A percentile compares a stretch with the other conserved stretches of the same genome.
phyloP scores from a whole-genome alignment of 2,113 vertebrate genomes.

The Pipra filicauda region DNA sequence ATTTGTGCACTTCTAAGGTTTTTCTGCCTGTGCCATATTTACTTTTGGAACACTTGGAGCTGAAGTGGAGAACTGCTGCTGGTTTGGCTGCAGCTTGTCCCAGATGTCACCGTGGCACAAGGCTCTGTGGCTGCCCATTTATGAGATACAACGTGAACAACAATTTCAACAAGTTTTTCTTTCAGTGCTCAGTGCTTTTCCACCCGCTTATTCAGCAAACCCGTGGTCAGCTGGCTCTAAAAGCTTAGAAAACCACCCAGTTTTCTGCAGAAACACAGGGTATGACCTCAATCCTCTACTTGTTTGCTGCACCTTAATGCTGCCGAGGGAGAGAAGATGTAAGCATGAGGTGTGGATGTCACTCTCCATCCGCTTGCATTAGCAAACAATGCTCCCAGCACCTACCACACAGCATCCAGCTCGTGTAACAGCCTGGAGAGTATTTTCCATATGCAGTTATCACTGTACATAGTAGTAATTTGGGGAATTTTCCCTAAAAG shows the following conservation, averaged over 20 bases:
- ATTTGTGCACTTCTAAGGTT: neutral
- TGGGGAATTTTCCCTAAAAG: neutral
- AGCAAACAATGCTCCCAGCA: neutral
- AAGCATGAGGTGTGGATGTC: accelerated
- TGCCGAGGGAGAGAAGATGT: neutral
- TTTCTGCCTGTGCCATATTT: neutral
- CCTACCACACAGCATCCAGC: neutral
- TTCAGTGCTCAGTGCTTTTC: neutral
- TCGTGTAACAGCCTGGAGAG: neutral
- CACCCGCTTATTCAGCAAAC: neutral
- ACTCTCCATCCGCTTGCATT: neutral
- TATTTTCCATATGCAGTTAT: neutral
- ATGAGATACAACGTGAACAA: neutral
- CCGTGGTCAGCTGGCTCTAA: neutral
- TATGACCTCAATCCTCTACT: neutral
- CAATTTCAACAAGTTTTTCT: neutral
- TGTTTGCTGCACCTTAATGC: neutral
- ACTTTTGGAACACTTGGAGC: neutral
- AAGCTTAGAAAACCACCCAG: neutral
- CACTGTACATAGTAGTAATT: neutral
- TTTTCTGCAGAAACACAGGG: neutral
- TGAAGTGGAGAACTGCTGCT: neutral
- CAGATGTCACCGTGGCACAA: accelerated
- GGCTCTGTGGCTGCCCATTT: neutral
- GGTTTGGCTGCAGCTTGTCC: neutral